These are phyloP conservation scores for Parelbella ahira DNA, from an alignment of 2,888 invertebrate genomes.

Conservation along the genomic window DNA sequence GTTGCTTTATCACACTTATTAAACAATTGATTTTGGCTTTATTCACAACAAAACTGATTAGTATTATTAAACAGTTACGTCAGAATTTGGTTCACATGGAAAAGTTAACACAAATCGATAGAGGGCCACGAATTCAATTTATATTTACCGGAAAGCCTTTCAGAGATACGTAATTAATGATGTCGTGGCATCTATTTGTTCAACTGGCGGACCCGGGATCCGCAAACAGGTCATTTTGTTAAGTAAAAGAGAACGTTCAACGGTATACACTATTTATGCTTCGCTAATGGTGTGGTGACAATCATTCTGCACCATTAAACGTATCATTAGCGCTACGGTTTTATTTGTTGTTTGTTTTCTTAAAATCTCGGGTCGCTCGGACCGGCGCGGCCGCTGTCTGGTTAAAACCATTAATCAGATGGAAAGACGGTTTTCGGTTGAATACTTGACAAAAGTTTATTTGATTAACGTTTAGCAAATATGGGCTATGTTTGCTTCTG, in stretches of 20 bases:
- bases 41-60: no score
- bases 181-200: constrained; percentile 62
- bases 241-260: constrained; percentile 48
- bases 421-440: constrained; percentile 43
- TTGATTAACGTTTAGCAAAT: constrained; percentile 68
- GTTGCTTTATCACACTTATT: no score
- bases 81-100: constrained; percentile 23
- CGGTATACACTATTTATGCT: constrained; percentile 40
- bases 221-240: constrained; percentile 64
- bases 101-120: constrained; percentile 19
- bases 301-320: constrained; percentile 68
- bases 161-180: constrained; percentile 64
- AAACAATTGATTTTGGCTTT: no score
- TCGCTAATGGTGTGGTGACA: constrained; percentile 60
- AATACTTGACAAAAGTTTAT: constrained; percentile 65
- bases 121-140: constrained; percentile 26
- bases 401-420: constrained; percentile 68
- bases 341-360: constrained; percentile 66
- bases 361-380: constrained; percentile 46
- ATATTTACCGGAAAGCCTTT: constrained; percentile 35
- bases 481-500: constrained; percentile 42
- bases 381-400: constrained; percentile 47
- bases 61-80: no score
- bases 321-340: constrained; percentile 62
- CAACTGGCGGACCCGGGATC: constrained; percentile 54